phyloP scores from a whole-genome alignment of 2,797 vertebrate species.

The Ceryle rudis region DNA sequence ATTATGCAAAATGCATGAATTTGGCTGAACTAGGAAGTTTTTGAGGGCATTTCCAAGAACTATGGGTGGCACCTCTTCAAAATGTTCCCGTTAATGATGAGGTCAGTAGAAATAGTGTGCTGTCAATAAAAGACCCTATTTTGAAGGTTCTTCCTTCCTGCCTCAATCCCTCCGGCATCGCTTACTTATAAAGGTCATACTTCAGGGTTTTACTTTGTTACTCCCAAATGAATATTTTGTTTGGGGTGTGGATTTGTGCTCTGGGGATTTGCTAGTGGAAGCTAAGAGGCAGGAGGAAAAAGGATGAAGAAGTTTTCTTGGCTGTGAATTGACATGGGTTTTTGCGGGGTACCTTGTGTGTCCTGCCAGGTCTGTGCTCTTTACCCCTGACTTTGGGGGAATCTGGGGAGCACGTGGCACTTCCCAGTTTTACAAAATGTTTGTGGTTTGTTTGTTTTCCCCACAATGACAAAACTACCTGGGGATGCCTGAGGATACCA shows the following conservation, averaged over 20 bases:
- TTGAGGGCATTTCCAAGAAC: constrained; percentile 57
- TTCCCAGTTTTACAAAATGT: rapidly evolving
- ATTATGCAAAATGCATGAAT: background rate
- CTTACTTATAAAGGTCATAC: constrained; percentile 20
- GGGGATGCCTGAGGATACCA: no score
- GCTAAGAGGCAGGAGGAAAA: background rate
- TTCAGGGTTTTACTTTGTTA: background rate
- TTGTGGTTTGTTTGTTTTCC: background rate
- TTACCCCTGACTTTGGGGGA: background rate
- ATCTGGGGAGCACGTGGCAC: background rate
- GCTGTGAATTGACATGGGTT: background rate
- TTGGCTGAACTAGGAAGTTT: background rate
- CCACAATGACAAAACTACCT: background rate
- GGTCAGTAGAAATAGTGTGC: background rate
- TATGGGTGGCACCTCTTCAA: constrained; percentile 13
- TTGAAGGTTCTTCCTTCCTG: background rate
- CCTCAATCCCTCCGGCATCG: background rate
- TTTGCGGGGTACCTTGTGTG: rapidly evolving
- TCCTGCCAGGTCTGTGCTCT: background rate
- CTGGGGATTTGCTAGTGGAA: background rate
- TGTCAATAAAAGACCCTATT: constrained; percentile 30
- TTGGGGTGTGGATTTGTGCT: background rate
- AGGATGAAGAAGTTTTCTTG: background rate
- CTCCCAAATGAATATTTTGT: background rate
- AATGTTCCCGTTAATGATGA: background rate